Percentiles rank a stretch among this genome's conserved stretches.
phyloP scores from a whole-genome alignment of 2,797 vertebrate genomes.

The Arrhamphus sclerolepis region DNA sequence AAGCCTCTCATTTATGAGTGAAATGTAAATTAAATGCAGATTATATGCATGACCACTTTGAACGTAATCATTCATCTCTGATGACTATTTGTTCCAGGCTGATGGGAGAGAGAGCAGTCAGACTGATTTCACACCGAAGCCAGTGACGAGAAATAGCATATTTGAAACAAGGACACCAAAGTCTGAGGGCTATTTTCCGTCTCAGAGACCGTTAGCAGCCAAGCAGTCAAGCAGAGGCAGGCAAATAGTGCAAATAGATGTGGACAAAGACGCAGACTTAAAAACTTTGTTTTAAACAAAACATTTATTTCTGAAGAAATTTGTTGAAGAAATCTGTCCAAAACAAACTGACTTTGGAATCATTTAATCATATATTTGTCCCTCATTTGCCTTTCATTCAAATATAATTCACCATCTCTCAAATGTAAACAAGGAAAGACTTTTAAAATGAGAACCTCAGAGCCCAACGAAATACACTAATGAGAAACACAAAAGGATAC shows the following conservation, averaged over 20 bases:
- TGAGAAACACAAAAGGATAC: conserved; percentile 47
- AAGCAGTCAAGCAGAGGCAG: conserved; percentile 40
- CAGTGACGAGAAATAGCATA: conserved; percentile 47
- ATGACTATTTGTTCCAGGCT: conserved; percentile 62
- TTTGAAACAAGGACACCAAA: conserved; percentile 47
- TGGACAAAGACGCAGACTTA: conserved; percentile 13
- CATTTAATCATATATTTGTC: conserved; percentile 6
- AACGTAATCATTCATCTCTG: conserved; percentile 61
- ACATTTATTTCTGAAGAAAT: too few relatives aligned
- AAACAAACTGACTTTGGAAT: not conserved
- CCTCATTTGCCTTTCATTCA: conserved; percentile 16
- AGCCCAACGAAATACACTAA: conserved; percentile 30
- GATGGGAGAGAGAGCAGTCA: conserved; percentile 56
- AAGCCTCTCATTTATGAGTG: conserved; percentile 21
- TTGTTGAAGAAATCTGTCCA: not conserved
- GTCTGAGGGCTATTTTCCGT: conserved; percentile 40
- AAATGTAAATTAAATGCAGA: conserved; percentile 55
- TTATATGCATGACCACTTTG: conserved; percentile 58
- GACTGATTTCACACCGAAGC: conserved; percentile 66
- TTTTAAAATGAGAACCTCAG: conserved; percentile 13
- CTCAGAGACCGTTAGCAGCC: conserved; percentile 35
- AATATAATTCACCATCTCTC: conserved; percentile 17
- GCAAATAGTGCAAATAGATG: conserved; percentile 22
- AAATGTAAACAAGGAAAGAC: conserved; percentile 21
- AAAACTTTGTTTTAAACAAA: too few relatives aligned